Percentiles rank a stretch among this genome's conserved stretches.
These are phyloP conservation scores for Laticauda colubrina DNA, from an alignment of 2,113 vertebrate species.

Conservation along the genomic window DNA sequence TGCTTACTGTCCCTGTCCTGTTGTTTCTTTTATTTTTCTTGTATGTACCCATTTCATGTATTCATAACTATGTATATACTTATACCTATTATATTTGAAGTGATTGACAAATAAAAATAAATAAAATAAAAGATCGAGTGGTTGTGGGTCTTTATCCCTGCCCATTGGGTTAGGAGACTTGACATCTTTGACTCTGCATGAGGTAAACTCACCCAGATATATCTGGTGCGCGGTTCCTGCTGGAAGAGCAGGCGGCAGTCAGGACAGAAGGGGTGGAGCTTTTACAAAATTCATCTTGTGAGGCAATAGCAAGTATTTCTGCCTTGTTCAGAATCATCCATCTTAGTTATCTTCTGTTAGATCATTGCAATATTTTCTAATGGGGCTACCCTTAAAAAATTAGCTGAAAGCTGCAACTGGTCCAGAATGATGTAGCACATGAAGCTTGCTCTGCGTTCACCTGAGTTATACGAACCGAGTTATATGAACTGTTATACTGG, in stretches of 20 bases:
- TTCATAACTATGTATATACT: too few species aligned
- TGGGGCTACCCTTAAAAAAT: background rate
- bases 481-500: background rate
- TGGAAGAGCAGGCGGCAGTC: background rate
- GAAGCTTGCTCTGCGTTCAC: background rate
- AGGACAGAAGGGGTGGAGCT: background rate
- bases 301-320: background rate
- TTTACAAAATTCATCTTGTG: background rate
- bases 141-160: background rate
- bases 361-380: background rate
- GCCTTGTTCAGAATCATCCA: background rate
- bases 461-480: background rate
- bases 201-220: background rate
- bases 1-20: too few species aligned
- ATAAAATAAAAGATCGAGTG: background rate
- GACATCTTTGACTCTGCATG: background rate
- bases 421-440: background rate
- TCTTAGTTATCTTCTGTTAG: background rate
- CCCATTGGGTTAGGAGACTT: background rate
- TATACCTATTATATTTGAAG: too few species aligned
- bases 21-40: too few species aligned
- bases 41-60: too few species aligned
- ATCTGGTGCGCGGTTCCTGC: background rate
- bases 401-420: background rate
- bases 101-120: too few species aligned